These are phyloP conservation scores for Misgurnus mizolepis DNA, from an alignment of 2,113 vertebrate genomes.

Conservation along the genomic window DNA sequence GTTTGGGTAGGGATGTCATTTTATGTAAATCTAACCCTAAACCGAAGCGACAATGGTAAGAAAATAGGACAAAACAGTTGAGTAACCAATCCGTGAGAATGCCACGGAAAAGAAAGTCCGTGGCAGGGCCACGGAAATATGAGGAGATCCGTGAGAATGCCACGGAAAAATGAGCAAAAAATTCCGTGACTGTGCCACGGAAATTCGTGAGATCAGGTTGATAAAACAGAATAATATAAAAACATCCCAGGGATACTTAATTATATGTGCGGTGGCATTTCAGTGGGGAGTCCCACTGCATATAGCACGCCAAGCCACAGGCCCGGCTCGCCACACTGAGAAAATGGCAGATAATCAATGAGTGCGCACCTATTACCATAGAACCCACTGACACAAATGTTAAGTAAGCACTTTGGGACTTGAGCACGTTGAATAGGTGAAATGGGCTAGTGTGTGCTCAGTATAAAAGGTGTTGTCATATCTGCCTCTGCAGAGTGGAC, in stretches of 20 bases:
- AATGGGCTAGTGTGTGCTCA: slow-evolving; percentile 36
- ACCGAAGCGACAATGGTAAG: too few species aligned
- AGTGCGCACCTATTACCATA: slow-evolving; percentile 61
- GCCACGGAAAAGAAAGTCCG: too few species aligned
- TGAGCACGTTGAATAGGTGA: slow-evolving; percentile 49
- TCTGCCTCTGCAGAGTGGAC: slow-evolving; percentile 37
- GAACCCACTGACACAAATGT: slow-evolving; percentile 65
- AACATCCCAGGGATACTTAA: slow-evolving; percentile 45
- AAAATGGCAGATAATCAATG: slow-evolving; percentile 73
- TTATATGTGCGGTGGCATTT: slow-evolving; percentile 57
- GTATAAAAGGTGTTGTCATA: slow-evolving; percentile 51
- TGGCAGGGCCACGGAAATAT: too few species aligned
- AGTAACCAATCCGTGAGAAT: too few species aligned
- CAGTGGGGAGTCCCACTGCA: slow-evolving; percentile 39
- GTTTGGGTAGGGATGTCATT: too few species aligned
- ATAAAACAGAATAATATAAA: slow-evolving; percentile 32
- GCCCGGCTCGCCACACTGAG: slow-evolving; percentile 55
- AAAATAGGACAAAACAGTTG: too few species aligned
- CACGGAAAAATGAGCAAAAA: too few species aligned
- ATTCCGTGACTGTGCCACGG: too few species aligned
- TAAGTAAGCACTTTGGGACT: slow-evolving; percentile 64
- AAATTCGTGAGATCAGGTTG: too few species aligned
- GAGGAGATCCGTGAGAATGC: too few species aligned
- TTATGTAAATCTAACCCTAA: too few species aligned
- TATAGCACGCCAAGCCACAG: slow-evolving; percentile 35